Evolutionary conservation across 2,888 invertebrate genomes (phyloP), one percentile per base, ranked within the genome.

Genomic region (Fragum whitleyi): DNA sequence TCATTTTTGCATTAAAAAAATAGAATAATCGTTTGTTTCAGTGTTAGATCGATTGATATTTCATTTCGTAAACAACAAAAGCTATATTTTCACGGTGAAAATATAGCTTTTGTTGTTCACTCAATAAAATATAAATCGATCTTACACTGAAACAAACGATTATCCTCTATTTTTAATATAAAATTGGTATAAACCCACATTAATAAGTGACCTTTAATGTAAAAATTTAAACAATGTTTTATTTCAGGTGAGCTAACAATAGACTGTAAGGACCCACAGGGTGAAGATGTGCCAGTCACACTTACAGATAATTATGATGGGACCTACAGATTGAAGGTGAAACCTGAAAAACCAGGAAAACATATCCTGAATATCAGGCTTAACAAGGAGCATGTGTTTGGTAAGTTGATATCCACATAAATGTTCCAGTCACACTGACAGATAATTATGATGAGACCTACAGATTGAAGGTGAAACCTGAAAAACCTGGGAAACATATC

Each of bases 371-470:
- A 90, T 65, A 88, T 91, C 26, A 83, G 72, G 53, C 88, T 89
- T 26, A 86, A 90, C 57, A 87, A 87, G 19, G 83, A 87, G 21
- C 91, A 91, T 74, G 87, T 90, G 28, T 82, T 87, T 67, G 91
- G 91, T 90, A 82, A 83, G 71, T 53, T 36, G 32, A 36, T 36
- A 36, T 36, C n/a, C n/a, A n/a, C n/a, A n/a, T n/a, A n/a, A n/a
- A 83, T 11, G 87, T 90, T 0, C 88, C 89, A 0, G 88, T 88
- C 7, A 70, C 79, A 23, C 74, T 90, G 16, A 74, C 78, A 3
- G 89, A 90, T 70, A 90, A 91, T 59, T 79, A 47, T 19, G 91
- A 91, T 73, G 90, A 90, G 29, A 91, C 90, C 1, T 86, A 81
- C 26, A 83, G 85, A 23, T 65, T 91, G 14, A 88, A 86, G 55